Percentiles rank a stretch among this genome's conserved stretches.
phyloP scores from a whole-genome alignment of 2,888 invertebrate species.

The Sepiola atlantica region DNA sequence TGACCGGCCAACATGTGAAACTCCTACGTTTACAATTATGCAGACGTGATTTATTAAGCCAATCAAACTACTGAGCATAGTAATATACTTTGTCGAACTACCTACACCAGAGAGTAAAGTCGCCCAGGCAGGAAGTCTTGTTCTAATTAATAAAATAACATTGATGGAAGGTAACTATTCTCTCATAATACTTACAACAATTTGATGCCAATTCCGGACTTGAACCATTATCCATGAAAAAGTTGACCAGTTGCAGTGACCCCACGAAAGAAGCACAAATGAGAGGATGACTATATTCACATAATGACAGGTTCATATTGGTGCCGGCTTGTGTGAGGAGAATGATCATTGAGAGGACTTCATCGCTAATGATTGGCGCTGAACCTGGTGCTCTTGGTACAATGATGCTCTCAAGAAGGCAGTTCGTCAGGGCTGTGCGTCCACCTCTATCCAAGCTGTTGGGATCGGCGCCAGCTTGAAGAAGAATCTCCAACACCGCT shows the following conservation, averaged over 20 bases:
- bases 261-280: constrained; percentile 59
- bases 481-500: constrained; percentile 57
- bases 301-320: constrained; percentile 57
- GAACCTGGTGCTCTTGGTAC: constrained; percentile 48
- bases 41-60: no score
- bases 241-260: constrained; percentile 56
- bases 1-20: no score
- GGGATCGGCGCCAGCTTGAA: constrained; percentile 60
- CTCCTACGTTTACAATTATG: no score
- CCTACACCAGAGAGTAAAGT: no score
- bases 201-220: constrained; percentile 59
- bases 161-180: background rate
- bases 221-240: constrained; percentile 62
- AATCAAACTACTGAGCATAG: no score
- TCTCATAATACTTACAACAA: constrained; percentile 47
- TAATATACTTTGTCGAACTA: no score
- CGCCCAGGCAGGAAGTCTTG: no score
- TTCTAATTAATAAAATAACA: no score
- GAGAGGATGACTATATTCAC: constrained; percentile 62
- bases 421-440: constrained; percentile 63
- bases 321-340: constrained; percentile 62
- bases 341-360: constrained; percentile 59
- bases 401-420: constrained; percentile 59
- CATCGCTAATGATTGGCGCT: constrained; percentile 52
- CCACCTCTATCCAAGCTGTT: constrained; percentile 62